Evolutionary conservation across 2,888 invertebrate species (phyloP).

Genomic region (Drosophila rubida): DNA sequence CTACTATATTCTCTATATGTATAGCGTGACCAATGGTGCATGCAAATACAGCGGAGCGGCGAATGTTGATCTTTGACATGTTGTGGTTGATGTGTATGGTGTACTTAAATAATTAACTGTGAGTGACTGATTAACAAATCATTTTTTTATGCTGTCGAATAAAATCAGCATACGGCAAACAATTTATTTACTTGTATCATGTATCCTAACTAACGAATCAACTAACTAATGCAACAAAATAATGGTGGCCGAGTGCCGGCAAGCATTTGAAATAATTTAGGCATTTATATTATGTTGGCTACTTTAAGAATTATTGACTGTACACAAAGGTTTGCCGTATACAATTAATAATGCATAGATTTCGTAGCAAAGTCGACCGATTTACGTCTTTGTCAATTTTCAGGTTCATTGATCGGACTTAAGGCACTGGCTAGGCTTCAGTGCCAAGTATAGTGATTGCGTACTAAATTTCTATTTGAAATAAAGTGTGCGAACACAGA

Average conservation of each 20-base stretch:
- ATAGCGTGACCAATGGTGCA: constrained; percentile 57
- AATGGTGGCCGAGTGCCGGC: neutral
- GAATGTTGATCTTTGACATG: constrained; percentile 51
- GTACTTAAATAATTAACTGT: constrained; percentile 6
- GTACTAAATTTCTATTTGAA: constrained; percentile 19
- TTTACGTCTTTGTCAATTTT: constrained; percentile 12
- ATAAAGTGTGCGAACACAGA: constrained; percentile 9
- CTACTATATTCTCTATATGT: neutral
- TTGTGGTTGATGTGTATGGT: constrained; percentile 3
- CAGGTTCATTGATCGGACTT: constrained; percentile 69
- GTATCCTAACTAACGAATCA: neutral
- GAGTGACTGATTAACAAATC: constrained; percentile 23
- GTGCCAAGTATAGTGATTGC: neutral
- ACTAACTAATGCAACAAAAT: neutral
- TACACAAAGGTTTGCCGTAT: neutral
- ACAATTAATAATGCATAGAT: neutral
- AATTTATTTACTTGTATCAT: neutral
- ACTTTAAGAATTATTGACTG: no score
- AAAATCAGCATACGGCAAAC: neutral
- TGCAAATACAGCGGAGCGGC: constrained; percentile 50
- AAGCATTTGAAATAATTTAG: neutral
- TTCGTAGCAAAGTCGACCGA: constrained; percentile 11
- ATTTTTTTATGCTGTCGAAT: constrained; percentile 2
- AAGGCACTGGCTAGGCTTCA: constrained; percentile 28
- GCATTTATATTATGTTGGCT: neutral